A percentile compares a stretch with the other conserved stretches of the same genome.
These are phyloP conservation scores for Matsumurasca onukii DNA, from an alignment of 1,140 invertebrate genomes.

Conservation along the genomic window DNA sequence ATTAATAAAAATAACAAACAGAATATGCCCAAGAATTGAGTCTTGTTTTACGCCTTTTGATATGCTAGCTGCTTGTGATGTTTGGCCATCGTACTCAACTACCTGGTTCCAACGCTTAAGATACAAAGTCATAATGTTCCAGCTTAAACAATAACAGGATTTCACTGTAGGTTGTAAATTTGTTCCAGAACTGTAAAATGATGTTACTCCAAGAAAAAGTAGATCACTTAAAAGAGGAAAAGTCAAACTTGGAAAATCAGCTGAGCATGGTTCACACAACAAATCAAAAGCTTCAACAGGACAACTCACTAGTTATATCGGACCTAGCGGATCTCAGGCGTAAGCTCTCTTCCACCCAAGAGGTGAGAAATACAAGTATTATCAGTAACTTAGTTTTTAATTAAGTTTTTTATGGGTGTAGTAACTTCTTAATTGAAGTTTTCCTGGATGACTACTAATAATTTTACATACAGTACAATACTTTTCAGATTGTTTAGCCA, in stretches of 20 bases:
- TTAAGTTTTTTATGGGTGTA: background rate
- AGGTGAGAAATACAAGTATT: background rate
- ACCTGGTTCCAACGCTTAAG: background rate
- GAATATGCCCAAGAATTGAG: background rate
- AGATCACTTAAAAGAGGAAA: constrained; percentile 11
- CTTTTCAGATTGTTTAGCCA: background rate
- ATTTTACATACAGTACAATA: background rate
- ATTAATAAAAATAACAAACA: background rate
- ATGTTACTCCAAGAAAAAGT: background rate
- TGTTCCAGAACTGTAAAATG: constrained; percentile 4
- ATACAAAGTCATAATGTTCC: too few relatives aligned
- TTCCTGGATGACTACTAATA: background rate
- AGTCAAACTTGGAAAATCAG: constrained; percentile 8
- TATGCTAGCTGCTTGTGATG: background rate
- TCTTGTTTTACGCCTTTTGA: background rate
- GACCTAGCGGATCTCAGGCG: constrained; percentile 16
- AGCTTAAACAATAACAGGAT: too few relatives aligned
- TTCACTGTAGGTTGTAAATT: too few relatives aligned
- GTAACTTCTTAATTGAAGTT: background rate
- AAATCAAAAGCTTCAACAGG: background rate
- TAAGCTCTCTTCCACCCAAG: background rate
- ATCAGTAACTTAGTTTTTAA: background rate
- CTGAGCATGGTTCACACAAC: background rate
- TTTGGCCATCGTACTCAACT: background rate
- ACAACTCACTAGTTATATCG: background rate